Base-by-base conservation (phyloP, 1,140 invertebrate genomes). In the Drosophila nebulosa region DNA sequence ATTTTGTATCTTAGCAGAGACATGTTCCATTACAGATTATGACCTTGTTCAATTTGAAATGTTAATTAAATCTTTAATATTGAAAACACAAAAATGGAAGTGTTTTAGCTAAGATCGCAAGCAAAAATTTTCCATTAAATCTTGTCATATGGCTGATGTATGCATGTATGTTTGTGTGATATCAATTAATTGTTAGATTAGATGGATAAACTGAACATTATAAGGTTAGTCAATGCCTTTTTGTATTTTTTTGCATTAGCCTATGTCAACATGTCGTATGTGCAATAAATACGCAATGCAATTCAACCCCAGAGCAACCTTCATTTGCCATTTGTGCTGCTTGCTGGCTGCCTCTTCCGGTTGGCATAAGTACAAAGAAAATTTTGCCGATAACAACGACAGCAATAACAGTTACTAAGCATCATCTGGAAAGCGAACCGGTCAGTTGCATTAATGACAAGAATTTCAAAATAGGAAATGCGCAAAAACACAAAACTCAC, bases 391-490 rank as follows among this genome's bases (percentile, higher is more conserved):
- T 14, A 70, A 60, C n/a, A 56, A 46, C 42, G 46, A 63, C 14
- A 65, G 16, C 39, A 46, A 18, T 46, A 46, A 46, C 39, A 46
- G 39, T 46, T 46, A 46, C 39, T 46, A 46, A 46, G 18, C 16
- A 21, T 46, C 39, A 46, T 46, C 18, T 46, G 39, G 16, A 46
- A 18, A 21, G 7, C n/a, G 39, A 46, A 74, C 72, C 72, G 70
- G 72, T 74, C 72, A 67, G 58, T 71, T 74, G 72, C 72, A 74
- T 74, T 74, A 74, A 74, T 74, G 72, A 59, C 72, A 67, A 74
- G 72, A 74, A 74, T 74, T 74, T 74, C 64, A 52, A 74, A 46
- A 74, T 74, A 74, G 72, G 72, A 74, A 74, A 73, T 73, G 71
- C 62, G 62, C 51, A 53, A 53, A 46, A 65, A 72, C 69, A 36